phyloP scores from a whole-genome alignment of 2,888 invertebrate species.

The Cerceris ruficornis region DNA sequence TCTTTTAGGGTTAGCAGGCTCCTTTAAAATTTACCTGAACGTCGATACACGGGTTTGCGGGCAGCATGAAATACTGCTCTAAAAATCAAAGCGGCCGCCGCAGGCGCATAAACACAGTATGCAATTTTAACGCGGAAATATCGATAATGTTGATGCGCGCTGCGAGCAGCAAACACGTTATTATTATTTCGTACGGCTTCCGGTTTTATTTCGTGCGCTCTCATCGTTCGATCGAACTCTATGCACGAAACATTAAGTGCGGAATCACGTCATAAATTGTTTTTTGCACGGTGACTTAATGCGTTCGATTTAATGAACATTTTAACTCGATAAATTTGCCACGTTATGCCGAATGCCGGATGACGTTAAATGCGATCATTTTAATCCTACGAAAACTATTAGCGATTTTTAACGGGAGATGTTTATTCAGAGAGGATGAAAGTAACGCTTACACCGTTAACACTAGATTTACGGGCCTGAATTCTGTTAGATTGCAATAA shows the following conservation, averaged over 20 bases:
- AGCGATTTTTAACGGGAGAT: too few species aligned
- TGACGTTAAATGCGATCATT: too few species aligned
- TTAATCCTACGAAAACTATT: too few species aligned
- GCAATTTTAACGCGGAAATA: conserved; percentile 44
- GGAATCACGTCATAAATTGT: background rate
- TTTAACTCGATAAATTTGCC: too few species aligned
- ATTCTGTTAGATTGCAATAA: too few species aligned
- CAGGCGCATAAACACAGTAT: conserved; percentile 40
- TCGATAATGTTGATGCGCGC: conserved; percentile 20
- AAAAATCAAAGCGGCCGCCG: conserved; percentile 39
- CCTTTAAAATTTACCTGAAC: conserved; percentile 54
- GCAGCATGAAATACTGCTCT: conserved; percentile 19
- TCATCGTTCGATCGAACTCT: background rate
- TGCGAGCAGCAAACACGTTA: background rate
- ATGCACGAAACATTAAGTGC: background rate
- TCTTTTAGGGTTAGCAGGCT: conserved; percentile 43
- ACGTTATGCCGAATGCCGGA: too few species aligned
- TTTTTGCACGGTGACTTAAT: background rate
- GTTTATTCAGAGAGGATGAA: too few species aligned
- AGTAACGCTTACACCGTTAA: too few species aligned
- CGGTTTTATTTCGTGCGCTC: conserved; percentile 5
- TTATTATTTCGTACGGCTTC: conserved; percentile 36
- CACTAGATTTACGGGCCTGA: too few species aligned
- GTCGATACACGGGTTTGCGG: conserved; percentile 12
- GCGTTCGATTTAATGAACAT: too few species aligned